Conservation (phyloP, 37 sponge, comb jelly and placozoan genomes). For the Oopsacas minuta region DNA sequence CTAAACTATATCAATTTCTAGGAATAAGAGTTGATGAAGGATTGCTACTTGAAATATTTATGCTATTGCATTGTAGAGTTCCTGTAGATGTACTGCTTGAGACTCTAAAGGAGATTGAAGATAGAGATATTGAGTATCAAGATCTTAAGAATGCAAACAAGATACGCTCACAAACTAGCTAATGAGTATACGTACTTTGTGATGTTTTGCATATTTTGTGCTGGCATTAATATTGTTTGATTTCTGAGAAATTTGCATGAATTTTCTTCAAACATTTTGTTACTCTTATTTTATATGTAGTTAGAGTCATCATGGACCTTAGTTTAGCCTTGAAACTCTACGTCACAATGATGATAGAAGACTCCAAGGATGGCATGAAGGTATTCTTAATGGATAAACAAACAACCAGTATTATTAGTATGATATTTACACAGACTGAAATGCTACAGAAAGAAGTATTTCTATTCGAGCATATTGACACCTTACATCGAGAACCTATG, state of each 20-base stretch:
- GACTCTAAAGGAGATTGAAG: neutral
- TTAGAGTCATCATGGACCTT: constrained; percentile 86
- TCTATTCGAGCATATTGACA: constrained; percentile 73
- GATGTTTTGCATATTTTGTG: neutral
- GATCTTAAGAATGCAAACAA: neutral
- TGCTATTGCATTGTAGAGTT: neutral
- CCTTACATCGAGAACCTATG: constrained; percentile 62
- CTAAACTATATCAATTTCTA: neutral
- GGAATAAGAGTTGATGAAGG: neutral
- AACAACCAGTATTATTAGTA: constrained; percentile 62
- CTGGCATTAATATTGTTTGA: neutral
- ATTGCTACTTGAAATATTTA: neutral
- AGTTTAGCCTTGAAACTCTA: constrained; percentile 70
- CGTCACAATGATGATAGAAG: constrained; percentile 74
- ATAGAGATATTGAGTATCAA: neutral
- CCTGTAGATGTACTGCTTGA: neutral
- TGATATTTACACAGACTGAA: constrained; percentile 91
- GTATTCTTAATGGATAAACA: constrained; percentile 85
- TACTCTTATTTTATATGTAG: neutral
- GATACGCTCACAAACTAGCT: neutral
- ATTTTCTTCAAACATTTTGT: neutral
- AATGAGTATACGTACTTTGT: neutral
- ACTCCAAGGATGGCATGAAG: constrained; percentile 92
- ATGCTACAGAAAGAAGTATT: constrained; percentile 93
- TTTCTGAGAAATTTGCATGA: neutral